phyloP scores from a whole-genome alignment of 2,888 invertebrate genomes.

The Furcula furcula region DNA sequence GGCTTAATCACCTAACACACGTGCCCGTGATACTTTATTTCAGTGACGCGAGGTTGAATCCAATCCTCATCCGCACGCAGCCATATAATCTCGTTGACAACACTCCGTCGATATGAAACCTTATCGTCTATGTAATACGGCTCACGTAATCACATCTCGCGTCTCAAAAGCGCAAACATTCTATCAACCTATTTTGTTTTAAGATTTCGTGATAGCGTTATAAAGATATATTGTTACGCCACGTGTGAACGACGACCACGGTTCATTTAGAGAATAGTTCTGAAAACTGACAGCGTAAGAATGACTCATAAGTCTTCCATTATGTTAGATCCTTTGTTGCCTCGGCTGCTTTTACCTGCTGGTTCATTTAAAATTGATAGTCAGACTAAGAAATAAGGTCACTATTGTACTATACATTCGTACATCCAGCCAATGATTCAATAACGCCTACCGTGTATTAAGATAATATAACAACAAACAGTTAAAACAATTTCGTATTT shows the following conservation, averaged over 20 bases:
- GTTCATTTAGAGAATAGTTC: constrained; percentile 35
- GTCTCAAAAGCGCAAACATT: constrained; percentile 16
- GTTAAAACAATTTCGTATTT: not conserved
- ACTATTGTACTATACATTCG: constrained; percentile 3
- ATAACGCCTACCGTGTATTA: constrained; percentile 1
- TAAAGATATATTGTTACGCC: constrained; percentile 31
- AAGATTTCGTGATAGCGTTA: constrained; percentile 26
- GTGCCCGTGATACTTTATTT: constrained; percentile 62
- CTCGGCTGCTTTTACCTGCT: constrained; percentile 39
- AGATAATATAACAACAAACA: not conserved
- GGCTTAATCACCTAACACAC: constrained; percentile 53
- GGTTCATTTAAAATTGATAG: constrained; percentile 17
- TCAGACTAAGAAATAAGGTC: constrained; percentile 10
- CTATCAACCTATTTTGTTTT: constrained; percentile 18
- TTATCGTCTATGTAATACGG: constrained; percentile 52
- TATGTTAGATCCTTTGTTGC: constrained; percentile 42
- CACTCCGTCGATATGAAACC: constrained; percentile 54
- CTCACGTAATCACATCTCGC: constrained; percentile 22
- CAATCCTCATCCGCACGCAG: constrained; percentile 63
- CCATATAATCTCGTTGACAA: constrained; percentile 59
- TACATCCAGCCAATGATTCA: constrained; percentile 5
- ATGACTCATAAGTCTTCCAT: constrained; percentile 49
- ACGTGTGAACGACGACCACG: constrained; percentile 38
- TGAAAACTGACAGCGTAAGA: constrained; percentile 39
- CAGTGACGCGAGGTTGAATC: constrained; percentile 63